Evolutionary conservation across 2,797 vertebrate species (phyloP).

Genomic region (Rhabdophis nuchalis): DNA sequence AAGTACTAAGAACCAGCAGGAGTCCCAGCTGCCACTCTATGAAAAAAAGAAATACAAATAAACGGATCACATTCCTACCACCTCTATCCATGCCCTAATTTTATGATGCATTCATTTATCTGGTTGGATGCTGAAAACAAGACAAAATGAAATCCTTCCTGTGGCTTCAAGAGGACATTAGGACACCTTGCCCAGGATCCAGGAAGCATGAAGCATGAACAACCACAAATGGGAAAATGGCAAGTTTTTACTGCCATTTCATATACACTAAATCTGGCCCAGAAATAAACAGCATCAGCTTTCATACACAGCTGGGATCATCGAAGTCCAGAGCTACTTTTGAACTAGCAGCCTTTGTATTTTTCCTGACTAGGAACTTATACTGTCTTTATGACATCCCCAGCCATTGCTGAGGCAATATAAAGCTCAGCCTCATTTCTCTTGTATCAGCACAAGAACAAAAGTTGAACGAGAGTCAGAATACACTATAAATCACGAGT

Average conservation of each 20-base stretch:
- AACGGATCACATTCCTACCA: neutral
- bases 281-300: neutral
- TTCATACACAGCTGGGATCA: neutral
- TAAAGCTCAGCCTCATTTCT: neutral
- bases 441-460: neutral
- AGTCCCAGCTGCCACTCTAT: neutral
- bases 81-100: neutral
- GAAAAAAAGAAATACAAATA: neutral
- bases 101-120: neutral
- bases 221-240: neutral
- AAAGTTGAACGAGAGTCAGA: neutral
- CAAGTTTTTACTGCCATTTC: neutral
- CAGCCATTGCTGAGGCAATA: neutral
- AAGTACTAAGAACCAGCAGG: neutral
- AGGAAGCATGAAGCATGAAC: neutral
- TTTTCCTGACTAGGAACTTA: neutral
- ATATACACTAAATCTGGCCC: neutral
- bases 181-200: neutral
- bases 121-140: neutral
- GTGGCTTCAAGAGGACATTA: neutral
- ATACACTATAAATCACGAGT: neutral
- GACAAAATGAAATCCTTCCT: neutral
- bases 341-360: neutral
- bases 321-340: neutral
- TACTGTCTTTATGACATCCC: neutral